A percentile compares a stretch with the other conserved stretches of the same genome.
Evolutionary conservation across 2,888 invertebrate genomes (phyloP).

Genomic region (Polyommatus iphigenia): DNA sequence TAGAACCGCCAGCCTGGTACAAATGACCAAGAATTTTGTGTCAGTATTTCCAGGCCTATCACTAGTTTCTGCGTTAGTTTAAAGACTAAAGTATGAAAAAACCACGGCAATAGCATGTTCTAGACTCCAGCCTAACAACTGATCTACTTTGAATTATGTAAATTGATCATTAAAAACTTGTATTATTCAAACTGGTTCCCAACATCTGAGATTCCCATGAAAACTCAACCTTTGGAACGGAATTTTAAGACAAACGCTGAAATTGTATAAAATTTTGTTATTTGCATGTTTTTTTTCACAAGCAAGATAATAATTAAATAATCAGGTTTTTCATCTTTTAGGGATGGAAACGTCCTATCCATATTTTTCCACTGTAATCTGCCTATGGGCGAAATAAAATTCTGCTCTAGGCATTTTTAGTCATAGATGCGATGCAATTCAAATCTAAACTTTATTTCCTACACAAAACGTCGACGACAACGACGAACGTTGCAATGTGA

Average conservation of each 20-base stretch:
- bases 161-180: background rate
- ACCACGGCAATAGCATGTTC: background rate
- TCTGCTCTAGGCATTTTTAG: no score
- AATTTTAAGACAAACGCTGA: slow-evolving; percentile 6
- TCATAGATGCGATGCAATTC: background rate
- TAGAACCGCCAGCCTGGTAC: no score
- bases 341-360: background rate
- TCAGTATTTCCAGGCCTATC: no score
- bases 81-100: no score
- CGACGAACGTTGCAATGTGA: no score
- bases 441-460: background rate
- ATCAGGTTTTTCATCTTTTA: background rate
- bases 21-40: no score
- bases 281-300: background rate
- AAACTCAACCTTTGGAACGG: slow-evolving; percentile 15
- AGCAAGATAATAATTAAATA: background rate
- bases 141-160: background rate
- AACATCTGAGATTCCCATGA: background rate
- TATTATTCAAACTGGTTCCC: slow-evolving; percentile 11
- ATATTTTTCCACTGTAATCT: background rate
- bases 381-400: no score
- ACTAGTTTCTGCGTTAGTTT: background rate
- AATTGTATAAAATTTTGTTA: background rate
- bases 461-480: no score
- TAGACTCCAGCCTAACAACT: background rate